Evolutionary conservation across 2,113 vertebrate genomes (phyloP).

Genomic region (Ursus arctos): DNA sequence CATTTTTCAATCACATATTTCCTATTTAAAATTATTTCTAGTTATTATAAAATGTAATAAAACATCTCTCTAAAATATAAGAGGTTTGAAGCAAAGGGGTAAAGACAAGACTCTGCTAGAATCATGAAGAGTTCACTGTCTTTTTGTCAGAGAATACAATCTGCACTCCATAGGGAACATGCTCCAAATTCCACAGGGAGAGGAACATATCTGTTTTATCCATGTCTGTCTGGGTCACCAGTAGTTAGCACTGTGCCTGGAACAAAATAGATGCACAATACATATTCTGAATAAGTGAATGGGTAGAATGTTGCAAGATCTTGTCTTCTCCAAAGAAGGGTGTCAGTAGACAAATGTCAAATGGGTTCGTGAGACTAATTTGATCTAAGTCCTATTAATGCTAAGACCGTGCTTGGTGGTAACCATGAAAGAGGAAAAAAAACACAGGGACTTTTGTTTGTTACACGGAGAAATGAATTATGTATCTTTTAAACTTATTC

Average conservation of each 20-base stretch:
- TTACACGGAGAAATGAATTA: background rate
- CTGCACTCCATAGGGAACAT: background rate
- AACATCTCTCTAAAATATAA: background rate
- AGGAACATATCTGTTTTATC: background rate
- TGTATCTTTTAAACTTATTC: background rate
- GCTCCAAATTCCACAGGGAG: background rate
- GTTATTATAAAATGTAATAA: background rate
- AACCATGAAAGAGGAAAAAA: background rate
- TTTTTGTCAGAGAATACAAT: background rate
- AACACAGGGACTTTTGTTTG: background rate
- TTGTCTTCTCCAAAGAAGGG: background rate
- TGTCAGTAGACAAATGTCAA: background rate
- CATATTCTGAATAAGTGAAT: background rate
- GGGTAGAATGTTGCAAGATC: background rate
- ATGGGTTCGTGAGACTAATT: background rate
- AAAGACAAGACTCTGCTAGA: background rate
- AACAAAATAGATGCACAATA: background rate
- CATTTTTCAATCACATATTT: background rate
- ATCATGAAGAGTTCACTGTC: background rate
- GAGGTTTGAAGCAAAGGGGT: background rate
- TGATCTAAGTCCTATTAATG: background rate
- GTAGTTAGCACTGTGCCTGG: background rate
- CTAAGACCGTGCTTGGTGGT: background rate
- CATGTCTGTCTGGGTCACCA: background rate
- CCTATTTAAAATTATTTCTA: background rate